phyloP scores from a whole-genome alignment of 2,113 vertebrate species.

The Bufo gargarizans region DNA sequence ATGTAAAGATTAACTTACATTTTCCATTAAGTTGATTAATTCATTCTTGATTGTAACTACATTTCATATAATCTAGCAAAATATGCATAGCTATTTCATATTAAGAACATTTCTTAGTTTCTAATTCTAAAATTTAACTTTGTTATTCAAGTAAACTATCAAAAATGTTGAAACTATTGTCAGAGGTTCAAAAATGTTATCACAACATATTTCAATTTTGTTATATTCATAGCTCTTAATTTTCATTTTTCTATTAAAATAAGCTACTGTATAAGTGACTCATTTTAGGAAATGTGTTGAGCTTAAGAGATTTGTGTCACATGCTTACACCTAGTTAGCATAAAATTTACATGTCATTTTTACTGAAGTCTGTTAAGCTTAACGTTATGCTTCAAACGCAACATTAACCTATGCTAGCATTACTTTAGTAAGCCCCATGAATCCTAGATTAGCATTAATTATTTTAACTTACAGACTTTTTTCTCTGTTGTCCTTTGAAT shows the following conservation, averaged over 20 bases:
- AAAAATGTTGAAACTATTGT: background rate
- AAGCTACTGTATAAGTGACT: background rate
- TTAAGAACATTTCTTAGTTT: background rate
- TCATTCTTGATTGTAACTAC: no score
- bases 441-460: constrained; percentile 54
- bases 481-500: constrained; percentile 49
- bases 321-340: constrained; percentile 40
- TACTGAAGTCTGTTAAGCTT: constrained; percentile 41
- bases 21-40: no score
- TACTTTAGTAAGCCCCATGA: constrained; percentile 48
- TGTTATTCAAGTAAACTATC: background rate
- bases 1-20: no score
- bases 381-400: constrained; percentile 50
- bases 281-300: constrained; percentile 20
- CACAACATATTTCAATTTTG: background rate
- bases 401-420: constrained; percentile 52
- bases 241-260: background rate
- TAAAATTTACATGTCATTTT: constrained; percentile 49
- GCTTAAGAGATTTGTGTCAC: constrained; percentile 42
- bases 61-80: no score
- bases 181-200: background rate
- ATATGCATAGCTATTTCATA: background rate
- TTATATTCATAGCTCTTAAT: background rate
- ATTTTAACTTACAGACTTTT: constrained; percentile 22
- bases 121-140: background rate